These are phyloP conservation scores for Acanthoscelides obtectus DNA, from an alignment of 2,888 invertebrate species.

Conservation along the genomic window DNA sequence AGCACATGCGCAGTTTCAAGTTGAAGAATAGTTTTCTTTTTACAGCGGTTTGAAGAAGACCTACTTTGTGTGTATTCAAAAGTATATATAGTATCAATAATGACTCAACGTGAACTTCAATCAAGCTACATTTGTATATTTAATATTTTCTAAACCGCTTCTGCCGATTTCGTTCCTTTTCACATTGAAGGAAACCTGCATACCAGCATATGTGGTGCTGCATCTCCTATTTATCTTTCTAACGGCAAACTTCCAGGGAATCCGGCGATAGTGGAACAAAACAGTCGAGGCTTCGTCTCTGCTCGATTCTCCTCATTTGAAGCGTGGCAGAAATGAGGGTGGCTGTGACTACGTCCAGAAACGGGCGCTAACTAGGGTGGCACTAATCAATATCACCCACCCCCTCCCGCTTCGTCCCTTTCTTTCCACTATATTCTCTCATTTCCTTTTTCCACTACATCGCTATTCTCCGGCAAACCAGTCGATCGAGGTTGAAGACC, in stretches of 20 bases:
- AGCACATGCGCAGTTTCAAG: too few species aligned
- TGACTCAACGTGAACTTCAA: too few species aligned
- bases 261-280: neutral
- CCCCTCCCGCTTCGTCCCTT: slow-evolving; percentile 11
- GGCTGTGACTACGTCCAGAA: slow-evolving; percentile 1
- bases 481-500: neutral
- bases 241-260: neutral
- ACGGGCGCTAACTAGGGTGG: slow-evolving; percentile 48
- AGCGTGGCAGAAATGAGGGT: slow-evolving; percentile 26
- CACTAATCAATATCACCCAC: slow-evolving; percentile 47
- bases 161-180: too few species aligned
- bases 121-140: too few species aligned
- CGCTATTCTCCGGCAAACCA: neutral
- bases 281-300: neutral
- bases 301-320: slow-evolving; percentile 6
- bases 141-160: too few species aligned
- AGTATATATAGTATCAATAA: too few species aligned
- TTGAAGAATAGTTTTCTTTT: too few species aligned
- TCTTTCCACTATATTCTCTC: slow-evolving; percentile 7
- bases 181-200: too few species aligned
- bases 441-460: neutral
- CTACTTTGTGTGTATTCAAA: too few species aligned
- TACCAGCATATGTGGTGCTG: neutral
- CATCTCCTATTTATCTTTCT: neutral
- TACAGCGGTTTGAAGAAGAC: too few species aligned